phyloP scores from a whole-genome alignment of 2,797 vertebrate genomes.

The Hoplostethus mediterraneus region DNA sequence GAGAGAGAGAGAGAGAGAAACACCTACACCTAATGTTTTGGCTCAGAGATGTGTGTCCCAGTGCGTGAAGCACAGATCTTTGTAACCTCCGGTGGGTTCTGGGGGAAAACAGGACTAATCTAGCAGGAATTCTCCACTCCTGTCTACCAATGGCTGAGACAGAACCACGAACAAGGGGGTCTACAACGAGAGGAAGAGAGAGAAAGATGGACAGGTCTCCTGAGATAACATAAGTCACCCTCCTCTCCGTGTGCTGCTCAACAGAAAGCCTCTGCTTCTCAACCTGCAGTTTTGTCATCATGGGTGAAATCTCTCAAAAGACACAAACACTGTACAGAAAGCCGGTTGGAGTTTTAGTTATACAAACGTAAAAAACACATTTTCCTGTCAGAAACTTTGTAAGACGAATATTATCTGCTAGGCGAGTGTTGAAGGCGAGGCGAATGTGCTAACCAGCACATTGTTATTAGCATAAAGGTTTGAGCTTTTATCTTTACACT shows the following conservation, averaged over 20 bases:
- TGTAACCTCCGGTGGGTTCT: slow-evolving; percentile 17
- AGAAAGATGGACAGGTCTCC: slow-evolving; percentile 10
- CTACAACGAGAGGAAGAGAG: slow-evolving; percentile 24
- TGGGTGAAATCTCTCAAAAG: background rate
- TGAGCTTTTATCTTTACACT: too few relatives aligned
- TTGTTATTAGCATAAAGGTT: too few relatives aligned
- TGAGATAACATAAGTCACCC: background rate
- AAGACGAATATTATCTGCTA: too few relatives aligned
- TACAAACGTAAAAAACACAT: too few relatives aligned
- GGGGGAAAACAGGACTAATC: slow-evolving; percentile 36
- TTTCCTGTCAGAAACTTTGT: too few relatives aligned
- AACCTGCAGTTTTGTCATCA: too few relatives aligned
- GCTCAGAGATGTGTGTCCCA: background rate
- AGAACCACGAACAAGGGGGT: slow-evolving; percentile 50
- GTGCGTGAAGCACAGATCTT: background rate
- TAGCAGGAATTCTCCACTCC: slow-evolving; percentile 40
- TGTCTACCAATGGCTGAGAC: slow-evolving; percentile 30
- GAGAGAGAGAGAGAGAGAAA: background rate
- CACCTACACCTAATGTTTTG: slow-evolving; percentile 2
- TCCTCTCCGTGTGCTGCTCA: background rate
- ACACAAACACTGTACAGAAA: too few relatives aligned
- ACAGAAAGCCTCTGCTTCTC: background rate
- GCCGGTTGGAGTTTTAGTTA: too few relatives aligned
- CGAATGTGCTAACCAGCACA: too few relatives aligned
- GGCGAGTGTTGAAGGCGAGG: too few relatives aligned